Base-by-base conservation (phyloP, 2,113 vertebrate genomes). In the Eolophus roseicapilla region DNA sequence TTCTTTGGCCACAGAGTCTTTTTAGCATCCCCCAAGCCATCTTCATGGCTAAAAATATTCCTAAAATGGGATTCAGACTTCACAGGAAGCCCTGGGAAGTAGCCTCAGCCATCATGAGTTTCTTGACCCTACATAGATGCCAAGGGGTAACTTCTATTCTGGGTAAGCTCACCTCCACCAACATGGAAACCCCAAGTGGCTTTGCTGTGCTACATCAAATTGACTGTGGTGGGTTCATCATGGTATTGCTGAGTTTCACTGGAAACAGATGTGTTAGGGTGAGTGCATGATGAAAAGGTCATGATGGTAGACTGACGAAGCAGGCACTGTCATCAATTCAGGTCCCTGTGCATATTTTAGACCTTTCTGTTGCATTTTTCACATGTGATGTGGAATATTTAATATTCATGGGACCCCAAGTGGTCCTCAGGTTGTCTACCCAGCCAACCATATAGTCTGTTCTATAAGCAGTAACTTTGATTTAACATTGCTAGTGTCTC, bases 391-490 rank as follows among this genome's bases (percentile, higher is more conserved):
- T 1, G 2, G 59, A 53, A 57, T 63, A 67, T 53, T 90, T 76
- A 79, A 57, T 63, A 96, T 91, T 87, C 74, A 71, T 37, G 13
- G 41, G 25, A 62, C 5, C 9, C 29, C 14, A 27, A 41, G 70
- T 50, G n/a, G 8, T 75, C 75, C 79, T 68, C n/a, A 43, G 29
- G 24, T 63, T 33, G 33, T 60, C 82, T 92, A 70, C 88, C 94
- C 74, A 95, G 93, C 75, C 41, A 81, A 81, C 53, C 24, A 62
- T 76, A 46, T 57, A 80, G 88, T 79, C 79, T 90, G 50, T 62
- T 82, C 44, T 17, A 10, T 17, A 55, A 75, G 71, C 80, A 95
- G 87, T 81, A 95, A 59, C 79, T 96, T 85, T 68, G 62, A 93
- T 85, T 96, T 94, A 94, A 89, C 27, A 23, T 37, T 88, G 84